These are phyloP conservation scores for Phortica okadai DNA, from an alignment of 2,888 invertebrate species.

Conservation along the genomic window DNA sequence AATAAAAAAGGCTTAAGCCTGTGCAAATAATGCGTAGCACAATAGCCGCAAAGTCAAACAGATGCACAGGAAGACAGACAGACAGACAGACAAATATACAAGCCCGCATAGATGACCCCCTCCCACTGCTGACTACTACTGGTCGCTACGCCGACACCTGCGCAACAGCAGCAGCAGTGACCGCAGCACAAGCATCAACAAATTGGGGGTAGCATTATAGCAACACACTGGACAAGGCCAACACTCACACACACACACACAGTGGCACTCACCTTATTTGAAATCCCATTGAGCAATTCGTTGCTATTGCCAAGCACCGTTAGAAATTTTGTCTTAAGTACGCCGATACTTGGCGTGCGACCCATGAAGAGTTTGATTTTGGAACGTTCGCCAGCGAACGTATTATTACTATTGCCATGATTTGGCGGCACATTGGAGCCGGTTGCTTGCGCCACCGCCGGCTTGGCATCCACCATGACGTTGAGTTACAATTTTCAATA, in stretches of 20 bases:
- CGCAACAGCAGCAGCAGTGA: slow-evolving; percentile 15
- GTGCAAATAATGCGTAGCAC: neutral
- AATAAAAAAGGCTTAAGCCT: slow-evolving; percentile 37
- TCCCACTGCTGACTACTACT: neutral
- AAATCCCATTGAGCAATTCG: slow-evolving; percentile 77
- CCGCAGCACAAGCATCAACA: neutral
- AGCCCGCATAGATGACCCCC: neutral
- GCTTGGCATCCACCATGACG: slow-evolving; percentile 62
- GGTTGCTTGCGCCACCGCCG: slow-evolving; percentile 39
- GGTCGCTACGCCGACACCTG: slow-evolving; percentile 3
- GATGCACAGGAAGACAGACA: neutral
- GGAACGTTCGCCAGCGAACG: slow-evolving; percentile 74
- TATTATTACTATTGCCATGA: slow-evolving; percentile 53
- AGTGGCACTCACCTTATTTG: slow-evolving; percentile 75
- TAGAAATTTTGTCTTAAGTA: slow-evolving; percentile 77
- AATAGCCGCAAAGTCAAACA: slow-evolving; percentile 3
- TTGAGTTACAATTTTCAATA: neutral
- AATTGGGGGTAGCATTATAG: slow-evolving; percentile 26
- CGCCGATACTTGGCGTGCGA: slow-evolving; percentile 75
- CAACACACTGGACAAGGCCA: slow-evolving; percentile 14
- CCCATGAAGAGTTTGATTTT: slow-evolving; percentile 77
- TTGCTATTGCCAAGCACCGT: slow-evolving; percentile 78
- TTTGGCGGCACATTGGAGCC: neutral
- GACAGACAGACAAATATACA: neutral
- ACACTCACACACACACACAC: neutral